Conservation (phyloP, 1,140 invertebrate species). For the Leptinotarsa defecta region DNA sequence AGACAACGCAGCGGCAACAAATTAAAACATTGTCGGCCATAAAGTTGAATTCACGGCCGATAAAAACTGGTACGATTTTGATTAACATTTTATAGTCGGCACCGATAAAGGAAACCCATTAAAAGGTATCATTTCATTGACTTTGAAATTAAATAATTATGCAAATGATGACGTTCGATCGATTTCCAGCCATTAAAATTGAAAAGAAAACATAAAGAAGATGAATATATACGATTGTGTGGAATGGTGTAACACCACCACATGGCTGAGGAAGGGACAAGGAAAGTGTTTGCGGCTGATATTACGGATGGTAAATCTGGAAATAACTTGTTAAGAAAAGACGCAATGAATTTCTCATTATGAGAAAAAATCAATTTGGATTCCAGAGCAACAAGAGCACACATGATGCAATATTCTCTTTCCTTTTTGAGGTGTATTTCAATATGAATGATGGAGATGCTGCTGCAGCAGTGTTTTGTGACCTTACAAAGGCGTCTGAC, state of each 20-base stretch:
- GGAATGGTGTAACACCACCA: neutral
- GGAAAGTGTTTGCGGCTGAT: neutral
- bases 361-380: too few relatives aligned
- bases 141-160: constrained; percentile 27
- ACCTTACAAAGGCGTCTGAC: too few relatives aligned
- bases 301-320: neutral
- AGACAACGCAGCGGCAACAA: constrained; percentile 16
- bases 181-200: constrained; percentile 19
- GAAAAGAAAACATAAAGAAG: constrained; percentile 8
- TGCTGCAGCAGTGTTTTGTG: too few relatives aligned
- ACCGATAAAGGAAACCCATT: constrained; percentile 20
- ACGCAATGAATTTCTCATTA: too few relatives aligned
- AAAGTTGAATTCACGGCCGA: constrained; percentile 21
- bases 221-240: neutral
- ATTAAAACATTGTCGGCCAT: constrained; percentile 27
- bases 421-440: too few relatives aligned
- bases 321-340: too few relatives aligned
- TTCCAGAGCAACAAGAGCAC: too few relatives aligned
- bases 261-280: neutral
- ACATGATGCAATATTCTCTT: too few relatives aligned
- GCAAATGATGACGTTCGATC: constrained; percentile 22
- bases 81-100: constrained; percentile 27
- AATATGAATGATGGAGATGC: too few relatives aligned
- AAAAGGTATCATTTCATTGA: constrained; percentile 19
- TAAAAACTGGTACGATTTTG: constrained; percentile 27